Base-by-base conservation (phyloP, 2,888 invertebrate species). In the Ochropleura leucogaster region DNA sequence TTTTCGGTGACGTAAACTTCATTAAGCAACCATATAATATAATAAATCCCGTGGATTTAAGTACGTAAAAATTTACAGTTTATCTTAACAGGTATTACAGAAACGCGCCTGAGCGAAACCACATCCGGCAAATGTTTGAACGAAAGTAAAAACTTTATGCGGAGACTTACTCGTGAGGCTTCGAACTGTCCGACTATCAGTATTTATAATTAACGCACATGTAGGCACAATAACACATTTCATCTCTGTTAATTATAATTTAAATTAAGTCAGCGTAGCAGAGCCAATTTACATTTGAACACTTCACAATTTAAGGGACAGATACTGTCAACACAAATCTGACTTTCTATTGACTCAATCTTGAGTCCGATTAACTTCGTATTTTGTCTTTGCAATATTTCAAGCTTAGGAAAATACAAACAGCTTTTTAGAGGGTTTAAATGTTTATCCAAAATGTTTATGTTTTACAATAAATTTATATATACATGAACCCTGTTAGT, bases 301-400 rank as follows among this genome's bases (percentile, higher is more conserved):
- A 57, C 55, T 80, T 80, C 30, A 64, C 20, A 60, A 71, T 69
- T 73, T 69, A 42, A 9, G 18, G 46, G 67, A 76, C 16, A 53
- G 70, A 70, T 44, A 53, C 47, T 64, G 57, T 63, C 47, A 59
- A 80, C 60, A 66, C 66, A 63, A 80, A 75, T 75, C 69, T 74
- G 65, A 51, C 60, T 80, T 68, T 80, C 49, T 66, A 79, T 74
- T 79, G 80, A 80, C 66, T 65, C 62, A 14, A 65, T 65, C 60
- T 57, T 40, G 40, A 82, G 60, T 68, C 44, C 47, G 68, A 81
- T 72, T 77, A 63, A 77, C 65, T 68, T 66, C 8, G 18, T 47
- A 77, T 68, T 68, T 42, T 47, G 20, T 49, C 49, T 53, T 55
- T 65, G n/a, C 51, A 81, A 68, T 81, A 77, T 68, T 82, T 77